A percentile compares a stretch with the other conserved stretches of the same genome.
Conservation (phyloP, 1,140 invertebrate species). For the Telenomus remus region DNA sequence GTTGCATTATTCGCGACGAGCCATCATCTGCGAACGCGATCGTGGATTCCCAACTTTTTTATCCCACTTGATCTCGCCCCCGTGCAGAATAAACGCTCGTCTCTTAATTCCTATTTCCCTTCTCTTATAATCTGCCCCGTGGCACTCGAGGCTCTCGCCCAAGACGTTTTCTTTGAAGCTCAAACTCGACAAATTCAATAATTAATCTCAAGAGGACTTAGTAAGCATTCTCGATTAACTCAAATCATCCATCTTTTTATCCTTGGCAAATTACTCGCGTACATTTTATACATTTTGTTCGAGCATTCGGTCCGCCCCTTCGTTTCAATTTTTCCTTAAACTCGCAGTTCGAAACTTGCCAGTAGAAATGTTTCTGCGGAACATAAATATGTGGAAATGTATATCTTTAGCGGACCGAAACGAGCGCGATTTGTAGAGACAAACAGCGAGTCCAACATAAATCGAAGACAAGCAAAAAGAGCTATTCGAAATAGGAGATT, state of each 20-base stretch:
- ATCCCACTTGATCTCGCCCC: slow-evolving; percentile 21
- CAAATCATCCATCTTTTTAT: slow-evolving; percentile 44
- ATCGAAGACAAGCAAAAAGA: slow-evolving; percentile 20
- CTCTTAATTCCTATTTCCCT: slow-evolving; percentile 51
- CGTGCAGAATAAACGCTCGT: slow-evolving; percentile 38
- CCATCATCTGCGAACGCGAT: slow-evolving; percentile 28
- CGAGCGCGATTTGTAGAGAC: slow-evolving; percentile 25
- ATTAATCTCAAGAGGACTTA: slow-evolving; percentile 46
- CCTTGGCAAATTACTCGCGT: slow-evolving; percentile 22
- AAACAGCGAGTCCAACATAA: slow-evolving; percentile 18
- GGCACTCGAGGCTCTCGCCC: slow-evolving; percentile 27
- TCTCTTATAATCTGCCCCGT: slow-evolving; percentile 41
- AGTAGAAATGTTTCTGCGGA: no score
- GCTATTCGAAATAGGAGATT: slow-evolving; percentile 47
- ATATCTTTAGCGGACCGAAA: slow-evolving; percentile 4
- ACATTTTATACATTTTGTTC: slow-evolving; percentile 39
- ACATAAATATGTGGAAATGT: no score
- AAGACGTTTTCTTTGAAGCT: slow-evolving; percentile 50
- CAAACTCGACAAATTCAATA: slow-evolving; percentile 49
- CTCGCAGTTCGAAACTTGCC: no score
- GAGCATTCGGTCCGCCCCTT: neutral
- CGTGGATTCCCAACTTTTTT: slow-evolving; percentile 28
- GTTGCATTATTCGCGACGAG: slow-evolving; percentile 9
- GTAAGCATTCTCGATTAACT: slow-evolving; percentile 42
- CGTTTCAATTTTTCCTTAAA: no score